A percentile compares a stretch with the other conserved stretches of the same genome.
phyloP scores from a whole-genome alignment of 2,888 invertebrate species.

The Tuta absoluta region DNA sequence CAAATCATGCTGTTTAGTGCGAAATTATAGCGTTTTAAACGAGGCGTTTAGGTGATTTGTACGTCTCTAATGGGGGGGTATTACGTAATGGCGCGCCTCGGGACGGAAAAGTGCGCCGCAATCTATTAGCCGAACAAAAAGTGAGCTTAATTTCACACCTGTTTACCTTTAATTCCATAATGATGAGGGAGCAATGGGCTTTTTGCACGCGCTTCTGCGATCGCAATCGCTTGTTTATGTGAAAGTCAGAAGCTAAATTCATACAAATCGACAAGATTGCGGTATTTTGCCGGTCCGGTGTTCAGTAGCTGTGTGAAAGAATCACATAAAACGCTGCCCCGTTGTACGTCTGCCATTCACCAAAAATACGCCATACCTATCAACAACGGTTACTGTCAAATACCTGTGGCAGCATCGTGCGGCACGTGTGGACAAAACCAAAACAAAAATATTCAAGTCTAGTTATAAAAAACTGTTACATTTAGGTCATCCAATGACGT shows the following conservation, averaged over 20 bases:
- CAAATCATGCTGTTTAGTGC: constrained; percentile 79
- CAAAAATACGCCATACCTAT: too few species aligned
- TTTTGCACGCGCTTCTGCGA: constrained; percentile 61
- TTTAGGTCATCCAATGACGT: constrained; percentile 32
- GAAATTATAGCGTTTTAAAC: constrained; percentile 78
- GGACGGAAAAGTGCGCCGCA: constrained; percentile 65
- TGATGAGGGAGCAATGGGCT: constrained; percentile 63
- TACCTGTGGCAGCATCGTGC: too few species aligned
- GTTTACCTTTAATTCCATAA: constrained; percentile 77
- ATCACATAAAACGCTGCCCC: too few species aligned
- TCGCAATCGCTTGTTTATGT: constrained; percentile 43
- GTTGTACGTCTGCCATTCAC: too few species aligned
- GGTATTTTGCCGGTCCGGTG: too few species aligned
- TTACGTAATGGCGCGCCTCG: constrained; percentile 67
- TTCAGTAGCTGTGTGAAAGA: too few species aligned
- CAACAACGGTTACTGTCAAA: too few species aligned
- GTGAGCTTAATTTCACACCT: constrained; percentile 79
- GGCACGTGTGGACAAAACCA: too few species aligned
- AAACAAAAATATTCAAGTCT: constrained; percentile 38
- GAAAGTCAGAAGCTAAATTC: constrained; percentile 42
- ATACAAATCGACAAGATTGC: constrained; percentile 47
- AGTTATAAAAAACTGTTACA: constrained; percentile 27
- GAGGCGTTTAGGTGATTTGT: constrained; percentile 73
- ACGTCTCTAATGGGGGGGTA: constrained; percentile 66
- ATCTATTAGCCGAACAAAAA: constrained; percentile 76